These are phyloP conservation scores for Drusus annulatus DNA, from an alignment of 1,140 invertebrate genomes.

Conservation along the genomic window DNA sequence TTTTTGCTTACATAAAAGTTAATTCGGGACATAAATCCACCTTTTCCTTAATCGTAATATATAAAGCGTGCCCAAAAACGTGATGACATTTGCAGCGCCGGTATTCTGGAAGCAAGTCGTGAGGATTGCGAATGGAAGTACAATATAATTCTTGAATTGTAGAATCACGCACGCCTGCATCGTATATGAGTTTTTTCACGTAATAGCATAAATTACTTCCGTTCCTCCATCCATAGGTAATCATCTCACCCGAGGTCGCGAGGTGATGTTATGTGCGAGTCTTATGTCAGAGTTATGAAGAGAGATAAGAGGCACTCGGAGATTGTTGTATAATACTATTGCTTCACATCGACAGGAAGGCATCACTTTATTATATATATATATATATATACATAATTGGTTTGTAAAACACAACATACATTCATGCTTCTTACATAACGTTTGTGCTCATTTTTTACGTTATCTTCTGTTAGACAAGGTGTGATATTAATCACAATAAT, in stretches of 20 bases:
- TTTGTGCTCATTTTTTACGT: too few relatives aligned
- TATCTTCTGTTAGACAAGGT: too few relatives aligned
- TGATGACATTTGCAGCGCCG: background rate
- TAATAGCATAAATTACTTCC: constrained; percentile 41
- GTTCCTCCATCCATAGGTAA: constrained; percentile 23
- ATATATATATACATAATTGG: too few relatives aligned
- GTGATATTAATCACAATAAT: too few relatives aligned
- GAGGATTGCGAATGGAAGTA: background rate
- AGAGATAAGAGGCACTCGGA: constrained; percentile 1
- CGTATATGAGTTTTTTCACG: constrained; percentile 26
- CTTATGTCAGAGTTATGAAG: constrained; percentile 5
- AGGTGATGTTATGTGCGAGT: constrained; percentile 16
- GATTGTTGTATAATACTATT: too few relatives aligned
- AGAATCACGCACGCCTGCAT: constrained; percentile 21
- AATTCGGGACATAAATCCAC: constrained; percentile 8
- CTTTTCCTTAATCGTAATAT: constrained; percentile 28
- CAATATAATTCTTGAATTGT: too few relatives aligned
- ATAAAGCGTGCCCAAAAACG: constrained; percentile 2
- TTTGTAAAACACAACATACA: too few relatives aligned
- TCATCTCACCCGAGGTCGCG: constrained; percentile 23
- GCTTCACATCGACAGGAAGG: too few relatives aligned
- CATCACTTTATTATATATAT: too few relatives aligned
- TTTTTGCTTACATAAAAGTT: constrained; percentile 25
- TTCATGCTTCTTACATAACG: too few relatives aligned
- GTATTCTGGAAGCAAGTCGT: background rate